Conservation (phyloP, 1,140 invertebrate species). For the Ganaspis sp. region DNA sequence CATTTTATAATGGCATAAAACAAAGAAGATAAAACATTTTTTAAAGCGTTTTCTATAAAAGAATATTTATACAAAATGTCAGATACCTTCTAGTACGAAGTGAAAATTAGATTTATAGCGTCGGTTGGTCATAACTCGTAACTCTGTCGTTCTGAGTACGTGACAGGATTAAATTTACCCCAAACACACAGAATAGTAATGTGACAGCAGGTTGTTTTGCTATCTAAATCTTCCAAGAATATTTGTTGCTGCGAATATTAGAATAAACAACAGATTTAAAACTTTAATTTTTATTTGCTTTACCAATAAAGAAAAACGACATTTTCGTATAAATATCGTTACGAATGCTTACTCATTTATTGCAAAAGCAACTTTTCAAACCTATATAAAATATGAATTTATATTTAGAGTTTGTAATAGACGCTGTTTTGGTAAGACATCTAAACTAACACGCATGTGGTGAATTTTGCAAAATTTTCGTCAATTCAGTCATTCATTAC, state of each 20-base stretch:
- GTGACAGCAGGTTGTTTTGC: neutral
- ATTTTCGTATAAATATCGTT: too few relatives aligned
- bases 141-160: slow-evolving; percentile 12
- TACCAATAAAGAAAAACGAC: too few relatives aligned
- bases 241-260: neutral
- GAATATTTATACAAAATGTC: neutral
- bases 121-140: neutral
- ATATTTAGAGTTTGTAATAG: too few relatives aligned
- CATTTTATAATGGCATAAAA: neutral
- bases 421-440: too few relatives aligned
- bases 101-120: slow-evolving; percentile 1
- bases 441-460: too few relatives aligned
- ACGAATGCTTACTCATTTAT: too few relatives aligned
- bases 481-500: too few relatives aligned
- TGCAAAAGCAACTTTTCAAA: too few relatives aligned
- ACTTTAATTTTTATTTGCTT: too few relatives aligned
- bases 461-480: too few relatives aligned
- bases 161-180: slow-evolving; percentile 5
- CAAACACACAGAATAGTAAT: neutral
- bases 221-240: neutral
- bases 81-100: neutral
- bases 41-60: neutral
- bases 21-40: neutral
- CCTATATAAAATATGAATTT: too few relatives aligned
- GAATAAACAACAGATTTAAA: too few relatives aligned